Evolutionary conservation across 2,113 vertebrate genomes (phyloP), one percentile per base, ranked within the genome.

Genomic region (Dasyornis broadbenti): DNA sequence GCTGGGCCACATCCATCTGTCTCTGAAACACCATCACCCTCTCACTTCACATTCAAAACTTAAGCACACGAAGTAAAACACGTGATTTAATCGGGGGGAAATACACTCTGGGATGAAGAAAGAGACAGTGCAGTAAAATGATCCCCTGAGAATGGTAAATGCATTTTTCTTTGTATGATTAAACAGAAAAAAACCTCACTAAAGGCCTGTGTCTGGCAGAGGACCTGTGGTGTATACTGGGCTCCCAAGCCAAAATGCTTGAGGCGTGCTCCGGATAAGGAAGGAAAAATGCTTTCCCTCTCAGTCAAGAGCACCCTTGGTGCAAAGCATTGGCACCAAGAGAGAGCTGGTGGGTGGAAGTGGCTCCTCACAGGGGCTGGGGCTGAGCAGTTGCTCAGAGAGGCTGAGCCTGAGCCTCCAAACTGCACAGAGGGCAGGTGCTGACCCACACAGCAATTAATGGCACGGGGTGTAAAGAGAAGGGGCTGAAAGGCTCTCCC

Each of bases 361-460:
- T 1, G 1, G 16, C 59, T 56, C 42, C 45, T 84, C 4, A 1
- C 0, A 2, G 33, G 49, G 54, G 27, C 30, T 44, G 0, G 0
- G 28, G 61, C 79, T 42, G 63, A 76, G 87, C 53, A 26, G n/a
- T 31, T 22, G 45, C 47, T 65, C 61, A 50, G 6, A 69, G 20
- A 26, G 27, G 27, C 63, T 73, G 81, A 63, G 35, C 23, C 37
- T 2, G 2, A 77, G 70, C 50, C 47, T 45, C 20, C 24, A 30
- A 42, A 22, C 4, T 26, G 57, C 49, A 22, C 5, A 2, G 27
- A 49, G 57, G 1, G 0, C 60, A 40, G 40, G 26, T 47, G 54
- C 47, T n/a, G 31, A n/a, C 20, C 56, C 52, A n/a, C 31, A 4
- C 0, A 1, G 1, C 61, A 24, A 16, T 17, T 20, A 11, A 3